These are phyloP conservation scores for Campoplex nolae DNA, from an alignment of 2,888 invertebrate species.

Conservation along the genomic window DNA sequence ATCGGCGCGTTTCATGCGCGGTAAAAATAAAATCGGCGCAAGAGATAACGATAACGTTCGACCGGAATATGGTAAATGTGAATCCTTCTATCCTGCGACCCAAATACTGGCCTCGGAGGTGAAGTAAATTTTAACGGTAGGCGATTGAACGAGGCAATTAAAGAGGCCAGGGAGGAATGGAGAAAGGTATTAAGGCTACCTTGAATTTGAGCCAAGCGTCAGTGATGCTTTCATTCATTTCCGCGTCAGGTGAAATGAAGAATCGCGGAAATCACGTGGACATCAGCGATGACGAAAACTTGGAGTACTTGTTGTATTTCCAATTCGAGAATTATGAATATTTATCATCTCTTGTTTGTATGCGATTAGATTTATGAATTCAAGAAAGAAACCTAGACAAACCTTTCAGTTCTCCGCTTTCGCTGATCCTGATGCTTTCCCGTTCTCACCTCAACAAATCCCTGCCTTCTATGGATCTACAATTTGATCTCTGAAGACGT, in stretches of 20 bases:
- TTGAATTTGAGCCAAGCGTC: background rate
- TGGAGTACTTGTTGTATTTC: conserved; percentile 44
- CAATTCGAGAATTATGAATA: conserved; percentile 41
- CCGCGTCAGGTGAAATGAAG: background rate
- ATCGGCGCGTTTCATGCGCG: background rate
- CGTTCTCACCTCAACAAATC: no score
- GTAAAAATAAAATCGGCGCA: background rate
- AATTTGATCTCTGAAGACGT: no score
- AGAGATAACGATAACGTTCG: conserved; percentile 21
- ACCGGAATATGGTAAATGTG: conserved; percentile 13
- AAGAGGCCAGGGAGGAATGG: background rate
- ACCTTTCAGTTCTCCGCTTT: no score
- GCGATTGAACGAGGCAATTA: background rate
- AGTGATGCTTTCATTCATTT: conserved; percentile 32
- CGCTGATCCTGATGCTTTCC: no score
- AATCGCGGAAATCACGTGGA: conserved; percentile 34
- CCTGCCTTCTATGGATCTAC: no score
- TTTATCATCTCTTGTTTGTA: conserved; percentile 9
- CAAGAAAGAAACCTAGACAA: no score
- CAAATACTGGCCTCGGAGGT: conserved; percentile 16
- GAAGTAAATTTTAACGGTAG: background rate
- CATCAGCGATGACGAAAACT: background rate
- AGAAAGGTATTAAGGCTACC: background rate
- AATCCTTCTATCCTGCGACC: conserved; percentile 22
- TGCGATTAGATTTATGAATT: background rate